Conservation (phyloP, 2,888 invertebrate genomes). For the Stramonita haemastoma region DNA sequence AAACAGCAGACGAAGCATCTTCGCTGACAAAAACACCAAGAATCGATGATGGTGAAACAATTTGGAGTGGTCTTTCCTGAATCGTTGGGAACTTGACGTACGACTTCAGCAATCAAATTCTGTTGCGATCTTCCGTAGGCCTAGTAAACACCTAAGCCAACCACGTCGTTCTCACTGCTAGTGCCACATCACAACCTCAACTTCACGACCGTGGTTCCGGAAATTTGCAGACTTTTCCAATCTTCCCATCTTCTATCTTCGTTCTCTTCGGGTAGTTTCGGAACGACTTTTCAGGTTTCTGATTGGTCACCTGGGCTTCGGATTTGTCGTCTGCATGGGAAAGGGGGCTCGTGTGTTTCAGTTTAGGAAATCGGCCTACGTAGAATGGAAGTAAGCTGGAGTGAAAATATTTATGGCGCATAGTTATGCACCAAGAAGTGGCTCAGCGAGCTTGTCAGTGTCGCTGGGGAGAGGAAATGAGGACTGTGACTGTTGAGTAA, state of each 20-base stretch:
- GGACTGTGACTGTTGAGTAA: background rate
- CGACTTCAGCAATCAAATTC: too few relatives aligned
- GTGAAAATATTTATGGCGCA: background rate
- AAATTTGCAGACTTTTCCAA: constrained; percentile 29
- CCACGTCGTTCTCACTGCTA: background rate
- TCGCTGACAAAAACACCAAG: background rate
- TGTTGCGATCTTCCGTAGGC: background rate
- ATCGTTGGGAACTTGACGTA: background rate
- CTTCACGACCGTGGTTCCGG: constrained; percentile 16
- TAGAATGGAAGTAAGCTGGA: too few relatives aligned
- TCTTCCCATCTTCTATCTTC: constrained; percentile 24
- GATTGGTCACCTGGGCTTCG: background rate
- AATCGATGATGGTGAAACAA: background rate
- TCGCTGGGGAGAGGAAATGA: background rate
- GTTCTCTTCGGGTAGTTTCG: background rate
- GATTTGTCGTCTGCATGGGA: background rate
- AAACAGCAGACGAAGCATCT: constrained; percentile 17
- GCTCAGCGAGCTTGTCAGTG: background rate
- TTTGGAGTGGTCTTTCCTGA: background rate
- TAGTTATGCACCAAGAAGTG: background rate
- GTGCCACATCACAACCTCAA: constrained; percentile 28
- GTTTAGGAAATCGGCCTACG: background rate
- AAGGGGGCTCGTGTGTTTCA: background rate
- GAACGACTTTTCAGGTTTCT: background rate
- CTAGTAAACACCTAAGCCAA: background rate